These are phyloP conservation scores for Xylota segnis DNA, from an alignment of 2,888 invertebrate genomes.

Conservation along the genomic window DNA sequence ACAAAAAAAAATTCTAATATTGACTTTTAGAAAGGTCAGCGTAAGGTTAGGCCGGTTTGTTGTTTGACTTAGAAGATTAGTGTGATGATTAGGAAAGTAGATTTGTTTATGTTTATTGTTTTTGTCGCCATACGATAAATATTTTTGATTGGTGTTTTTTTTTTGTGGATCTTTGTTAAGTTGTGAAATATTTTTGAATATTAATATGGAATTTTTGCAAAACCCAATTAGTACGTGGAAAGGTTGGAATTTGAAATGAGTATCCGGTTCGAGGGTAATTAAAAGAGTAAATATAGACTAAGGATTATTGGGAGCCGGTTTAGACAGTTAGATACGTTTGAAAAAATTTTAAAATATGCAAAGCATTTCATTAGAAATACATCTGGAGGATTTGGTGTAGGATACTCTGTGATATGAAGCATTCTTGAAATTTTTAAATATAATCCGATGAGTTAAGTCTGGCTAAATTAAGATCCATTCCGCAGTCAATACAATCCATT, in stretches of 20 bases:
- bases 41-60: constrained; percentile 38
- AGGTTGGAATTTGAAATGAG: not conserved
- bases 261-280: constrained; percentile 17
- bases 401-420: no score
- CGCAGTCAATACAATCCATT: no score
- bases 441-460: no score
- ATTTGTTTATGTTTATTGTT: constrained; percentile 53
- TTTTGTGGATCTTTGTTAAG: constrained; percentile 3
- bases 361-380: not conserved
- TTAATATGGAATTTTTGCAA: not conserved
- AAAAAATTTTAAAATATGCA: not conserved
- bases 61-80: constrained; percentile 2
- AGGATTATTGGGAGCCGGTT: not conserved
- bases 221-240: not conserved
- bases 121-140: not conserved
- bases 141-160: no score
- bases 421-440: no score
- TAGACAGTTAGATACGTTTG: constrained; percentile 5
- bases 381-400: not conserved
- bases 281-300: constrained; percentile 11
- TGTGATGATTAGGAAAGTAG: constrained; percentile 49
- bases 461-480: no score
- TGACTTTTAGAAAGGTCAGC: constrained; percentile 63
- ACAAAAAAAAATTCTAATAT: constrained; percentile 15
- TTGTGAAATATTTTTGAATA: constrained; percentile 13